phyloP scores from a whole-genome alignment of 2,888 invertebrate species.

The Anthrax anthrax region DNA sequence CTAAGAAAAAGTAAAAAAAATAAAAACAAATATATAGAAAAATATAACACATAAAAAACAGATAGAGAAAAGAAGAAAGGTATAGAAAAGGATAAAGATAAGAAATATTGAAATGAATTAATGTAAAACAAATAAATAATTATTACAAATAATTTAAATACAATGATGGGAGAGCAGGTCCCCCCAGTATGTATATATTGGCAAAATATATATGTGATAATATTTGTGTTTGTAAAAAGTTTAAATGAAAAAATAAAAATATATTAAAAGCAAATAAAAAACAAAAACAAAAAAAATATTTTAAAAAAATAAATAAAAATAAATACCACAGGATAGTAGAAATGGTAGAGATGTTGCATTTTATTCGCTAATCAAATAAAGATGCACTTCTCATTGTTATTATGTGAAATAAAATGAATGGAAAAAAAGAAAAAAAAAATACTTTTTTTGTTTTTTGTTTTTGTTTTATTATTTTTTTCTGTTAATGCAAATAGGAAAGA shows the following conservation, averaged over 20 bases:
- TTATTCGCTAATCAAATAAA: neutral
- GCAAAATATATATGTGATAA: neutral
- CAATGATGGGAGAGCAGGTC: neutral
- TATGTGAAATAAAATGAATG: neutral
- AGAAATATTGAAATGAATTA: neutral
- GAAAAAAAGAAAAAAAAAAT: neutral
- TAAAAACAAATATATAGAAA: neutral
- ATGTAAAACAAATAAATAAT: neutral
- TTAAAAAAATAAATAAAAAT: neutral
- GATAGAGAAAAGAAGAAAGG: neutral
- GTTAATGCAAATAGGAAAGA: too few species aligned
- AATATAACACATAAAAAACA: too few species aligned
- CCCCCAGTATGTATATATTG: neutral
- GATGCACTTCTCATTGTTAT: neutral
- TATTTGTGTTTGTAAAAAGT: neutral
- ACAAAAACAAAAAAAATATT: neutral
- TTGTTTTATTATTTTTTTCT: too few species aligned
- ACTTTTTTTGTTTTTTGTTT: too few species aligned
- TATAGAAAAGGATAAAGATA: neutral
- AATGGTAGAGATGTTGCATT: neutral
- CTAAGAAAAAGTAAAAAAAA: neutral
- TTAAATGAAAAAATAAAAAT: neutral
- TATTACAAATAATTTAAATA: neutral
- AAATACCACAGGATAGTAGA: neutral
- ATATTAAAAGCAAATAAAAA: too few species aligned